These are phyloP conservation scores for Danio kyathit DNA, from an alignment of 2,797 vertebrate genomes.

Conservation along the genomic window DNA sequence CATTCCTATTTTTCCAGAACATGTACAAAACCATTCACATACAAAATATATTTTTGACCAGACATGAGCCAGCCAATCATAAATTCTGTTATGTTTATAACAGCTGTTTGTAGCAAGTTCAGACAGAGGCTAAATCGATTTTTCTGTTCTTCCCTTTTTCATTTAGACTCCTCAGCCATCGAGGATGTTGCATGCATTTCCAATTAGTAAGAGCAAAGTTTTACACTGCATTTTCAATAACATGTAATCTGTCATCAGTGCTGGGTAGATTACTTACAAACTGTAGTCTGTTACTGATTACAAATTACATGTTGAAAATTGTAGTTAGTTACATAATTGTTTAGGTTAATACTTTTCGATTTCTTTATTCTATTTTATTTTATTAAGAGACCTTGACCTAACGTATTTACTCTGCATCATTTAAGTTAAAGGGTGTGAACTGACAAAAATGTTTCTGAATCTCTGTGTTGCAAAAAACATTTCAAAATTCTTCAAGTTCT, in stretches of 20 bases:
- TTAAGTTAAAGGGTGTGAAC: no score
- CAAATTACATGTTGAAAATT: no score
- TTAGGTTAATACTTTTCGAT: no score
- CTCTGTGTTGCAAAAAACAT: no score
- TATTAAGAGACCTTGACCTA: no score
- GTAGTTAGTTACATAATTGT: no score
- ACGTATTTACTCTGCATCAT: no score
- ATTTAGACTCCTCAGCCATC: slow-evolving; percentile 68
- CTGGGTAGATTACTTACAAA: no score
- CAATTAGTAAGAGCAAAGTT: slow-evolving; percentile 75
- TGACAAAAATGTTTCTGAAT: no score
- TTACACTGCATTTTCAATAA: neutral
- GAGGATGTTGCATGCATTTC: slow-evolving; percentile 71
- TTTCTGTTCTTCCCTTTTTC: slow-evolving; percentile 37
- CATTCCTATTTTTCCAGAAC: neutral
- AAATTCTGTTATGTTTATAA: neutral
- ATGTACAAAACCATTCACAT: neutral
- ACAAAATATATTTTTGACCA: neutral
- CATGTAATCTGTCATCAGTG: neutral
- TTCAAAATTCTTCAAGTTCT: no score
- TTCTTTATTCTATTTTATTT: no score
- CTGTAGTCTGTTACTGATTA: no score
- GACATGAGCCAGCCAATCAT: neutral
- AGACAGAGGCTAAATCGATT: slow-evolving; percentile 1
- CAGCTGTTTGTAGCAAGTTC: neutral